Evolutionary conservation across 1,140 invertebrate genomes (phyloP).

Genomic region (Drosophila persimilis): DNA sequence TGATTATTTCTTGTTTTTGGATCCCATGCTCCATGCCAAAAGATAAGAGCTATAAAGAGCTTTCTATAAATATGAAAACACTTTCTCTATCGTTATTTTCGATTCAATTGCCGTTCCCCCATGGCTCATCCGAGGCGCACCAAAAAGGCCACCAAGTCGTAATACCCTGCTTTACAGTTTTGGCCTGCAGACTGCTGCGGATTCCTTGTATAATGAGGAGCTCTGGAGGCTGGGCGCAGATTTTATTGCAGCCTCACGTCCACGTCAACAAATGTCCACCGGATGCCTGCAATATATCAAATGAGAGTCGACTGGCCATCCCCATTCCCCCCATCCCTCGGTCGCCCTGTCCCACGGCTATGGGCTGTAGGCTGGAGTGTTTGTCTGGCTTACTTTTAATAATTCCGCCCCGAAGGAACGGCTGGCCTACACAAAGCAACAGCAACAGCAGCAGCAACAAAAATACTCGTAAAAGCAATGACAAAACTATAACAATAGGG

Average conservation of each 20-base stretch:
- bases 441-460: constrained; percentile 44
- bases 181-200: constrained; percentile 3
- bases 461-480: constrained; percentile 28
- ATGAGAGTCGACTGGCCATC: constrained; percentile 46
- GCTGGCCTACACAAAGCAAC: constrained; percentile 59
- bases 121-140: too few species aligned
- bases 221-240: constrained; percentile 12
- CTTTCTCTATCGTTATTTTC: too few species aligned
- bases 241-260: constrained; percentile 81
- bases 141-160: too few species aligned
- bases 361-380: neutral
- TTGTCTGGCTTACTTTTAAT: constrained; percentile 65
- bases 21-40: too few species aligned
- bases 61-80: too few species aligned
- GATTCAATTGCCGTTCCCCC: too few species aligned
- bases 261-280: constrained; percentile 55
- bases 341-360: neutral
- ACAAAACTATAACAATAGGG: constrained; percentile 72
- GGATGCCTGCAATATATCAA: constrained; percentile 81
- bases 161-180: constrained; percentile 6
- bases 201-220: constrained; percentile 43
- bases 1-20: too few species aligned
- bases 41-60: too few species aligned
- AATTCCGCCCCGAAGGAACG: constrained; percentile 58
- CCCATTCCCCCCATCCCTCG: neutral